Base-by-base conservation (phyloP, 2,113 vertebrate genomes). In the Progne subis region DNA sequence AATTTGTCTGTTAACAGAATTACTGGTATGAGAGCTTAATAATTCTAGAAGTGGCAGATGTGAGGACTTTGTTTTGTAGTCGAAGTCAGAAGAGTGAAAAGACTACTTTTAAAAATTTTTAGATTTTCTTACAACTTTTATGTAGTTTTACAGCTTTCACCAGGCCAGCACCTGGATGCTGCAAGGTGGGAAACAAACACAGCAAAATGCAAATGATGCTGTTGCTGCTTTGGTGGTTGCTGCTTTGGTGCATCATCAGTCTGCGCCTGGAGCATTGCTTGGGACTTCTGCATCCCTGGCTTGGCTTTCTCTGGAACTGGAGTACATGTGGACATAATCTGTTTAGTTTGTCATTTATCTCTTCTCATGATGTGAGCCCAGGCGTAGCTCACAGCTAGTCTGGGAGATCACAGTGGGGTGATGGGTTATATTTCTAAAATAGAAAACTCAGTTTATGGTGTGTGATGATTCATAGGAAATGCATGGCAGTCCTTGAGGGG, bases 281-380 rank as follows among this genome's bases (percentile, higher is more conserved):
- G 4, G 26, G 15, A n/a, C n/a, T 71, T 32, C 3, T 23, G 28
- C 29, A 59, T 15, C 52, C 29, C 49, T 39, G 26, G 5, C 34
- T 67, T 86, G 34, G 4, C 53, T 70, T 80, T 24, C 15, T 61
- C 31, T 84, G 41, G 18, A 70, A 7, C 21, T 65, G n/a, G 3
- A 32, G 2, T 56, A 2, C 68, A 10, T 8, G 9, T 25, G 47
- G 44, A 43, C 14, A 13, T 28, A 12, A 12, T 0, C 9, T 21
- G 20, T 23, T 81, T 57, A 41, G 18, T 67, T 63, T 77, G 39
- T 21, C 32, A 8, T 39, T 67, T 47, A 47, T 61, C 16, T 60
- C 18, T 59, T 57, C 8, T 65, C 14, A 31, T 26, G 6, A 5
- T 74, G 32, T 53, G 85, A 23, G 20, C 11, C 19, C 21, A 56